A percentile compares a stretch with the other conserved stretches of the same genome.
phyloP scores from a whole-genome alignment of 2,888 invertebrate genomes.

The Galerucella pusilla region DNA sequence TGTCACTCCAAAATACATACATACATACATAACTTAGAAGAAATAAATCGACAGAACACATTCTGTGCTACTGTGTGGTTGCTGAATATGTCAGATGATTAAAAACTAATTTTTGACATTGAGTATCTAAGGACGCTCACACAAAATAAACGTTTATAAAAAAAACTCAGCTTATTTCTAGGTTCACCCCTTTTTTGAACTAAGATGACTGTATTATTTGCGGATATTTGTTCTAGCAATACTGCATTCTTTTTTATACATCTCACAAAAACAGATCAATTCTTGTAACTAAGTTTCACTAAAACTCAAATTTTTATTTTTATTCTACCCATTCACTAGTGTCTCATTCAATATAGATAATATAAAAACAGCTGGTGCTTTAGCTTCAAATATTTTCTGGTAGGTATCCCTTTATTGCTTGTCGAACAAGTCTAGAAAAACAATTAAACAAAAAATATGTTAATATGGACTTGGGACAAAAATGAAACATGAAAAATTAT shows the following conservation, averaged over 20 bases:
- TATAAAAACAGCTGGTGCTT: constrained; percentile 1
- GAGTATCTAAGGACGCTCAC: too few species aligned
- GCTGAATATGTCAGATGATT: too few species aligned
- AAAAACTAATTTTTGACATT: too few species aligned
- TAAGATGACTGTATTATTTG: too few species aligned
- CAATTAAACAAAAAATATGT: constrained; percentile 12
- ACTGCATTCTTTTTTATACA: not conserved
- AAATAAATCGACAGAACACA: too few species aligned
- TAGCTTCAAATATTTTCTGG: not conserved
- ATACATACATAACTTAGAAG: too few species aligned
- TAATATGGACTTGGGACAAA: not conserved
- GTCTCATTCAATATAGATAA: not conserved
- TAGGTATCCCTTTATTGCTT: constrained; percentile 9
- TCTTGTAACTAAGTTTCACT: not conserved
- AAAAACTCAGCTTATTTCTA: too few species aligned
- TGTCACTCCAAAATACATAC: too few species aligned
- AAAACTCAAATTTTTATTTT: not conserved
- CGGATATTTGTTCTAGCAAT: not conserved
- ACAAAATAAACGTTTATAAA: too few species aligned
- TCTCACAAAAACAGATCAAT: not conserved
- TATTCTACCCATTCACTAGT: not conserved
- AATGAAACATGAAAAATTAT: not conserved
- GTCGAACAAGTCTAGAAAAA: constrained; percentile 18
- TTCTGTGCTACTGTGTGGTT: too few species aligned
- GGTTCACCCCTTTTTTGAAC: too few species aligned